A percentile compares a stretch with the other conserved stretches of the same genome.
Evolutionary conservation across 2,113 vertebrate species (phyloP).

Genomic region (Rhinopithecus roxellana): DNA sequence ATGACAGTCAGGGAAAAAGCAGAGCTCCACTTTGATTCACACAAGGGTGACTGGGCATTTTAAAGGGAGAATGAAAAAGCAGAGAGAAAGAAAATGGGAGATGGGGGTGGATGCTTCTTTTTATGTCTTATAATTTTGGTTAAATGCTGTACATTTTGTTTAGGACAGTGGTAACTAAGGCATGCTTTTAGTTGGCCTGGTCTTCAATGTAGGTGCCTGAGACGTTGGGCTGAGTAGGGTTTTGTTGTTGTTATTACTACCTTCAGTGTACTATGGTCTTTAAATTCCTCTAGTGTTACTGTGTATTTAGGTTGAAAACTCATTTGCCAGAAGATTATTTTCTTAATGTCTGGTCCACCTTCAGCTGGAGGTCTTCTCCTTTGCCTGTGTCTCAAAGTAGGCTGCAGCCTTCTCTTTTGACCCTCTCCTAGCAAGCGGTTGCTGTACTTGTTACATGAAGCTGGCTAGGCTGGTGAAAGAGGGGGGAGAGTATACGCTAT

Average conservation of each 20-base stretch:
- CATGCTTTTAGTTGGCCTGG: neutral
- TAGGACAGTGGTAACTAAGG: neutral
- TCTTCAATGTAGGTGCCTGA: neutral
- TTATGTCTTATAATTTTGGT: neutral
- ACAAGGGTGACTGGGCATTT: neutral
- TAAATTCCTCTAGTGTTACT: neutral
- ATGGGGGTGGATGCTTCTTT: neutral
- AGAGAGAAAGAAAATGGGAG: too few species aligned
- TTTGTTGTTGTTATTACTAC: neutral
- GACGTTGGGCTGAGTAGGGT: neutral
- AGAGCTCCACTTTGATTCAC: neutral
- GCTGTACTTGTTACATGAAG: neutral
- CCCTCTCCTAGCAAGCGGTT: neutral
- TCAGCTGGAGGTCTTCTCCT: neutral
- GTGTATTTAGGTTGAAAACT: neutral
- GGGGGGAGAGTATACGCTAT: neutral
- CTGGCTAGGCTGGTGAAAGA: neutral
- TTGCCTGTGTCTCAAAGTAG: neutral
- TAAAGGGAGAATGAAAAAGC: neutral
- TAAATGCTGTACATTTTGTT: neutral
- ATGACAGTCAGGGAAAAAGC: neutral
- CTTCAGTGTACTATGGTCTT: neutral
- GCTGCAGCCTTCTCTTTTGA: neutral
- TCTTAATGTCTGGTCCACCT: neutral
- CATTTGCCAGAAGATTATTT: neutral